phyloP scores from a whole-genome alignment of 2,797 vertebrate genomes.

The Xenopus petersii region DNA sequence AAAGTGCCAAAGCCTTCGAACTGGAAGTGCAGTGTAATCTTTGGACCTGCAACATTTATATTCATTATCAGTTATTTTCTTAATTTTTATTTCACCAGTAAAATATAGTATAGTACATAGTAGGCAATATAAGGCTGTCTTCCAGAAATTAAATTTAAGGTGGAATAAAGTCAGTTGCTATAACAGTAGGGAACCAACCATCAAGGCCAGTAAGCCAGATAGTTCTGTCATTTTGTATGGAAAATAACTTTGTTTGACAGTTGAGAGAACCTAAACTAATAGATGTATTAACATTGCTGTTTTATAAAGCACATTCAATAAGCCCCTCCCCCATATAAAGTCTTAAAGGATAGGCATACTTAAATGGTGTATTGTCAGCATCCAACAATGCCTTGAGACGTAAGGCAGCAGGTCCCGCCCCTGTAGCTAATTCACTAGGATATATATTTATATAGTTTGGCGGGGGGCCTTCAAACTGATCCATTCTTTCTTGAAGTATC shows the following conservation, averaged over 20 bases:
- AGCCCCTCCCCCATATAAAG: too few species aligned
- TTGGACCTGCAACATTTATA: constrained; percentile 73
- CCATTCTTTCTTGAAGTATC: constrained; percentile 86
- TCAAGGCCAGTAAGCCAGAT: too few species aligned
- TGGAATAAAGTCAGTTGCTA: too few species aligned
- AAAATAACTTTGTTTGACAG: too few species aligned
- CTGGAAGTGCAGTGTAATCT: constrained; percentile 87
- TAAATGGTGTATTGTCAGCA: constrained; percentile 97
- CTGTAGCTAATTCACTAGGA: constrained; percentile 78
- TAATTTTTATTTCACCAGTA: too few species aligned
- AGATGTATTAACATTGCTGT: too few species aligned
- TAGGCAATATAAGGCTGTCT: too few species aligned
- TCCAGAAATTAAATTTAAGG: too few species aligned
- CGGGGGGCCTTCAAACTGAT: constrained; percentile 92
- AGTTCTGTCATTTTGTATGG: too few species aligned
- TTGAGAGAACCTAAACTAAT: too few species aligned
- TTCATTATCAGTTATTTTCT: neutral
- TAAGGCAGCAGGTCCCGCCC: constrained; percentile 84
- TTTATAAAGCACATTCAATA: too few species aligned
- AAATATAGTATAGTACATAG: neutral
- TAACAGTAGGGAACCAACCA: too few species aligned
- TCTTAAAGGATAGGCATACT: constrained; percentile 66
- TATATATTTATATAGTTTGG: constrained; percentile 94
- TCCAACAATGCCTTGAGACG: constrained; percentile 97
- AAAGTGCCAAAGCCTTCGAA: constrained; percentile 92